Conservation (phyloP, 2,797 vertebrate species). For the Gastrophryne carolinensis region DNA sequence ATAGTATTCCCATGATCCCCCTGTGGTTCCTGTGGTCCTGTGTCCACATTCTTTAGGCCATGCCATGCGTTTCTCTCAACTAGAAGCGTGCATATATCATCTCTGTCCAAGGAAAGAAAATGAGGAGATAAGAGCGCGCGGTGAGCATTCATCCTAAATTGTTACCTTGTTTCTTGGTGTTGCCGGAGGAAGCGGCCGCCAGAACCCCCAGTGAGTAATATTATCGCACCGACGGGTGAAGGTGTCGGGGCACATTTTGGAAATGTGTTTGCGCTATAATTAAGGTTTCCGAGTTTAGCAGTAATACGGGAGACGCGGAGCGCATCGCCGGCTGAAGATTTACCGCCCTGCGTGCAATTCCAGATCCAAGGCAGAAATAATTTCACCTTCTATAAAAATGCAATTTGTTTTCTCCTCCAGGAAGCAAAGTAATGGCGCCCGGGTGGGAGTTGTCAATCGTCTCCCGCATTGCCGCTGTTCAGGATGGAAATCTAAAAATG, state of each 20-base stretch:
- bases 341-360: constrained; percentile 39
- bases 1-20: too few species aligned
- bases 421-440: constrained; percentile 44
- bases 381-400: constrained; percentile 51
- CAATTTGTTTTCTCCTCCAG: constrained; percentile 51
- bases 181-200: too few species aligned
- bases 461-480: neutral
- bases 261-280: constrained; percentile 33
- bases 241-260: constrained; percentile 1
- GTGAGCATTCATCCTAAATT: too few species aligned
- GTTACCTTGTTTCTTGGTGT: too few species aligned
- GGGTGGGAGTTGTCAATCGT: constrained; percentile 36
- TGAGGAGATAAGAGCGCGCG: too few species aligned
- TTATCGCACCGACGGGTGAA: neutral
- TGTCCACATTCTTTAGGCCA: too few species aligned
- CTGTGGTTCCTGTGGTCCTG: too few species aligned
- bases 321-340: constrained; percentile 33
- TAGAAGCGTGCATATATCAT: too few species aligned
- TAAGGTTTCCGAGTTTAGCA: constrained; percentile 17
- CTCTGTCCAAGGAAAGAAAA: too few species aligned
- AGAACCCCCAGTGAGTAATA: neutral
- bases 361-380: constrained; percentile 49
- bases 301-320: constrained; percentile 20
- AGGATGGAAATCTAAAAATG: constrained; percentile 34
- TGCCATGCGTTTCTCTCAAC: too few species aligned